Conservation (phyloP, 2,113 vertebrate genomes). For the Salvelinus alpinus region DNA sequence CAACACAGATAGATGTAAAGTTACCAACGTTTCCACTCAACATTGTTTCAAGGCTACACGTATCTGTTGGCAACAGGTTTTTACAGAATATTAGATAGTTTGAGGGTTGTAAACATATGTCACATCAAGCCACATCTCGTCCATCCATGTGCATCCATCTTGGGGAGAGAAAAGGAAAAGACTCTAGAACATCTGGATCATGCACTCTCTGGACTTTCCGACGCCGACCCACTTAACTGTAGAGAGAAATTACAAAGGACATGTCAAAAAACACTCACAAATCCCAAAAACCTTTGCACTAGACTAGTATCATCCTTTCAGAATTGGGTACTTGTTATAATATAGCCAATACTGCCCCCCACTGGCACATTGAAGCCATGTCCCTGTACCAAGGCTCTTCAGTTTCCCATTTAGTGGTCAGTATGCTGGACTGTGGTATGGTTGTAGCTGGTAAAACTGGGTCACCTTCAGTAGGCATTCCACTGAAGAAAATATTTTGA, state of each 20-base stretch:
- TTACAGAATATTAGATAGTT: constrained; percentile 9
- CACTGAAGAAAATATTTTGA: no score
- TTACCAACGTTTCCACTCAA: neutral
- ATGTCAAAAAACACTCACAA: neutral
- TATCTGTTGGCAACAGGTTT: constrained; percentile 43
- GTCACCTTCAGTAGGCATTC: no score
- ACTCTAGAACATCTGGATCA: constrained; percentile 95
- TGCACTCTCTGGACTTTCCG: constrained; percentile 96
- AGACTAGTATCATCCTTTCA: neutral
- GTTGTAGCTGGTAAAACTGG: no score
- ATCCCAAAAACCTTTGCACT: neutral
- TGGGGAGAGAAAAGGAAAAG: constrained; percentile 2
- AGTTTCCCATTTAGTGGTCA: neutral
- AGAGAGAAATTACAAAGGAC: constrained; percentile 37
- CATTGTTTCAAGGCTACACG: constrained; percentile 12
- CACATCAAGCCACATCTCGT: constrained; percentile 7
- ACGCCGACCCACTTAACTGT: constrained; percentile 98
- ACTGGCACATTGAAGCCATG: constrained; percentile 2
- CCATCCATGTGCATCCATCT: neutral
- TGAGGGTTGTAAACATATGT: constrained; percentile 25
- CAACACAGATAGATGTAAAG: constrained; percentile 4
- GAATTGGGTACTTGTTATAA: neutral
- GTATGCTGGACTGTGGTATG: no score
- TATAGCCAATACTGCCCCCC: constrained; percentile 9
- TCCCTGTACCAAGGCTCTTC: neutral